Evolutionary conservation across 2,113 vertebrate genomes (phyloP).

Genomic region (Psophia crepitans): DNA sequence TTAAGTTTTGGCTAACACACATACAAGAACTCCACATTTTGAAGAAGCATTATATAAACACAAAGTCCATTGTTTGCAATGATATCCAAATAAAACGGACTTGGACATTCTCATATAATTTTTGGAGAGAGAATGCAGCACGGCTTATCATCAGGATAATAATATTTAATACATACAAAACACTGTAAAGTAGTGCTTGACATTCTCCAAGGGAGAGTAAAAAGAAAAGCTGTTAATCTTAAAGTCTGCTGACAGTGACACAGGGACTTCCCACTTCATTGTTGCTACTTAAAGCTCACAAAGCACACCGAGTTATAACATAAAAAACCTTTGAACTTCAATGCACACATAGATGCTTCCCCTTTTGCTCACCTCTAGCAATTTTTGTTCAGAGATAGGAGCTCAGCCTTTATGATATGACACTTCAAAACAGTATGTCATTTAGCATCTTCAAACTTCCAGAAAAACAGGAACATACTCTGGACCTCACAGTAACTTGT

Average conservation of each 20-base stretch:
- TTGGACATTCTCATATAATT: not conserved
- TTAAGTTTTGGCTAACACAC: not conserved
- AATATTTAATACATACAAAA: not conserved
- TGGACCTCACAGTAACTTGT: not conserved
- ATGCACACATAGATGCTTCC: not conserved
- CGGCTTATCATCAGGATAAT: not conserved
- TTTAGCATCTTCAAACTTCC: not conserved
- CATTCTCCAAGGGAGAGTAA: not conserved
- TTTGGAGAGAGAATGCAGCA: not conserved
- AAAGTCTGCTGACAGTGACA: not conserved
- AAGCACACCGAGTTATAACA: not conserved
- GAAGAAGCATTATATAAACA: not conserved
- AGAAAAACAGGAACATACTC: not conserved
- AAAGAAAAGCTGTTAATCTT: not conserved
- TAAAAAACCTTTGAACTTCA: slow-evolving; percentile 23
- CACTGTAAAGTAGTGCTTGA: not conserved
- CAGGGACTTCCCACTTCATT: not conserved
- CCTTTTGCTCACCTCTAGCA: not conserved
- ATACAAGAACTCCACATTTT: not conserved
- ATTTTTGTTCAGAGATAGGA: not conserved
- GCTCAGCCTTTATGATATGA: not conserved
- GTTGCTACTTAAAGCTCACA: not conserved
- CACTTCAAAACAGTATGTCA: not conserved
- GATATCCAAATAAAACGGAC: not conserved
- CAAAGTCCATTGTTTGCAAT: not conserved